Percentiles rank a stretch among this genome's conserved stretches.
Evolutionary conservation across 2,888 invertebrate species (phyloP).

Genomic region (Drosophila aldrichi): DNA sequence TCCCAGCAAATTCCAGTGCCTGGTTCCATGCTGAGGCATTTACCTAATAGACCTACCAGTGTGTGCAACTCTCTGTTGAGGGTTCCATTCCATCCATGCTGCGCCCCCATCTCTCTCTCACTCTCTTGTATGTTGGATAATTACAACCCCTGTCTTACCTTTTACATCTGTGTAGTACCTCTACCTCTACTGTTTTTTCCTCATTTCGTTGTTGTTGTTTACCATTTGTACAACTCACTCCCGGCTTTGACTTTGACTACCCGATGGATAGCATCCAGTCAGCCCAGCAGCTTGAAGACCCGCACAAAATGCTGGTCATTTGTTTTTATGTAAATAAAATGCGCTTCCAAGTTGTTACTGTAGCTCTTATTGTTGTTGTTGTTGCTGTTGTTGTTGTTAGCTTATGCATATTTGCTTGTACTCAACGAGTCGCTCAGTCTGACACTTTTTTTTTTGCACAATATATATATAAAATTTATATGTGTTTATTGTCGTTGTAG

Average conservation of each 20-base stretch:
- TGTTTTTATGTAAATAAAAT: slow-evolving; percentile 80
- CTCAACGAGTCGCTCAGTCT: slow-evolving; percentile 59
- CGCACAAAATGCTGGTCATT: slow-evolving; percentile 77
- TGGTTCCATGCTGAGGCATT: slow-evolving; percentile 15
- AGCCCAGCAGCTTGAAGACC: slow-evolving; percentile 43
- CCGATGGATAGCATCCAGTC: slow-evolving; percentile 24
- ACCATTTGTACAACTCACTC: slow-evolving; percentile 51
- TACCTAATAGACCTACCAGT: slow-evolving; percentile 55
- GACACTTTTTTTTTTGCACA: slow-evolving; percentile 60
- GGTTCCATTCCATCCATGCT: slow-evolving; percentile 26
- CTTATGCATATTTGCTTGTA: slow-evolving; percentile 54
- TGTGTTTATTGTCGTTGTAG: background rate
- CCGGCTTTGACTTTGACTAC: slow-evolving; percentile 44
- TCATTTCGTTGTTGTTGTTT: background rate
- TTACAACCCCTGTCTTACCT: slow-evolving; percentile 57
- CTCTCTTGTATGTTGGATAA: slow-evolving; percentile 30
- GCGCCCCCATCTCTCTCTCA: slow-evolving; percentile 6
- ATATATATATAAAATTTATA: slow-evolving; percentile 34
- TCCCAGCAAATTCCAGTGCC: slow-evolving; percentile 49
- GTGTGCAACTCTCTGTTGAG: slow-evolving; percentile 53
- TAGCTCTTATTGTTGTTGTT: slow-evolving; percentile 28
- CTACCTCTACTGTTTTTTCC: background rate
- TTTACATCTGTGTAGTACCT: background rate
- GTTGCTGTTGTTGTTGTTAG: slow-evolving; percentile 35
- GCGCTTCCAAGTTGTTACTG: slow-evolving; percentile 64